Percentiles rank a stretch among this genome's conserved stretches.
phyloP scores from a whole-genome alignment of 2,797 vertebrate genomes.

The Cynopterus sphinx region DNA sequence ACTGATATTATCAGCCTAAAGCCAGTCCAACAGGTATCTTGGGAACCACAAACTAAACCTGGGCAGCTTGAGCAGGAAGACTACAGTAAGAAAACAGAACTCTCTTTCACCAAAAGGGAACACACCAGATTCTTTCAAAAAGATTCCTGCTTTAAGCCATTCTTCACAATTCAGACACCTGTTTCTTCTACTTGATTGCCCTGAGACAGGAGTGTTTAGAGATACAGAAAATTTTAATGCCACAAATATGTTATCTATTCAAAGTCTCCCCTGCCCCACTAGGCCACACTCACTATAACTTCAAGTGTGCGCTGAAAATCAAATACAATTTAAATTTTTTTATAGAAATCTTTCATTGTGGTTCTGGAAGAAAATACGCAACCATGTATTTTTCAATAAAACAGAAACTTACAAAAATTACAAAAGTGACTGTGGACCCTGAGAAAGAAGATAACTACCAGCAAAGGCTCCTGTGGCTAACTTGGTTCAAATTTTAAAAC shows the following conservation, averaged over 20 bases:
- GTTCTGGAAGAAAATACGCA: neutral
- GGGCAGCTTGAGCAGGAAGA: constrained; percentile 23
- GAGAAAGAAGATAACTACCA: neutral
- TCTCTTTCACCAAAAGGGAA: neutral
- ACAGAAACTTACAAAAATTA: neutral
- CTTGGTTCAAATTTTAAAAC: neutral
- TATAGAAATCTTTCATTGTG: neutral
- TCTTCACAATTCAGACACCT: neutral
- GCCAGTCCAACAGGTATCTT: constrained; percentile 28
- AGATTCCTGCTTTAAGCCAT: neutral
- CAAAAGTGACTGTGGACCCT: neutral
- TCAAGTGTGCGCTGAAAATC: neutral
- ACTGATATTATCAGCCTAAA: constrained; percentile 17
- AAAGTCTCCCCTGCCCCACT: neutral
- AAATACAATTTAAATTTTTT: neutral
- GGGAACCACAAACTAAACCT: constrained; percentile 22
- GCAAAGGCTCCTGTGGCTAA: neutral
- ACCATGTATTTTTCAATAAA: neutral
- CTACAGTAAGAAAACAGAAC: neutral
- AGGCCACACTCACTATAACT: neutral
- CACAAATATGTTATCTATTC: neutral
- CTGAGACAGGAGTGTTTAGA: neutral
- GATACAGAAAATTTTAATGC: neutral
- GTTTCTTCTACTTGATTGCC: neutral
- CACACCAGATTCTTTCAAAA: neutral